Evolutionary conservation across 2,888 invertebrate species (phyloP).

Genomic region (Meta bourneti): DNA sequence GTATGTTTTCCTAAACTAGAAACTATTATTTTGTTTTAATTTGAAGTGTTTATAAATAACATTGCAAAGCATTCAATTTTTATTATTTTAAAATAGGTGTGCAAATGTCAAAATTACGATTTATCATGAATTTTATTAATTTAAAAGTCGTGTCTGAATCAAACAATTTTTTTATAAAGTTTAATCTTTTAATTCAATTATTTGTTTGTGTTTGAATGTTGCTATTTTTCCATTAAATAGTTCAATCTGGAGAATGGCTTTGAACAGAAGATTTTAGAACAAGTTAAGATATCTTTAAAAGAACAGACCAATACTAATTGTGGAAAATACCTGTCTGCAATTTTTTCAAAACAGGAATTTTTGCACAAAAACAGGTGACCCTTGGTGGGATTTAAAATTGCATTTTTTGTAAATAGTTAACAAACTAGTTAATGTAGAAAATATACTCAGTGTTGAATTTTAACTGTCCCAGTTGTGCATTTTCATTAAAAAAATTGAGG

Average conservation of each 20-base stretch:
- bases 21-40: no score
- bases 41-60: neutral
- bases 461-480: neutral
- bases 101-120: neutral
- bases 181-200: slow-evolving; percentile 77
- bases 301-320: slow-evolving; percentile 84
- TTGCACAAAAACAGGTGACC: slow-evolving; percentile 25
- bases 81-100: neutral
- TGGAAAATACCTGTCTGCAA: slow-evolving; percentile 83
- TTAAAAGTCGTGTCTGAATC: neutral
- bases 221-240: slow-evolving; percentile 80
- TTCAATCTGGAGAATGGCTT: slow-evolving; percentile 87
- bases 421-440: neutral
- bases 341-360: slow-evolving; percentile 39
- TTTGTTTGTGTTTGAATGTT: slow-evolving; percentile 76
- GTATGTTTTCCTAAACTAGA: no score
- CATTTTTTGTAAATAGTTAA: neutral
- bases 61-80: neutral
- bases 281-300: slow-evolving; percentile 84
- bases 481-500: neutral
- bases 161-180: no score
- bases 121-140: neutral
- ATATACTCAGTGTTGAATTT: neutral
- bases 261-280: slow-evolving; percentile 84
- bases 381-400: neutral